phyloP scores from a whole-genome alignment of 2,888 invertebrate genomes.

The Luperina testacea region DNA sequence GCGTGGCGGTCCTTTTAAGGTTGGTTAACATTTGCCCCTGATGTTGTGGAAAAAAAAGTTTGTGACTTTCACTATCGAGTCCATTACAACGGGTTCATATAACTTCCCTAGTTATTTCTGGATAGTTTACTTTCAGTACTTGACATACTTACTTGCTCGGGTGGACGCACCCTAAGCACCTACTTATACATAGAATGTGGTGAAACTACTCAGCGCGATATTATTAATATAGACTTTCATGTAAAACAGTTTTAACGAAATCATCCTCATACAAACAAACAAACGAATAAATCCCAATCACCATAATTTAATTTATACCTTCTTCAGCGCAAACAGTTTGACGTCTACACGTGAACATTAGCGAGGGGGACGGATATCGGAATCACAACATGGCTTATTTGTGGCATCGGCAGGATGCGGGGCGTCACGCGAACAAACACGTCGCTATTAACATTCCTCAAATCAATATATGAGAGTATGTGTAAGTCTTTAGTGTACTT shows the following conservation, averaged over 20 bases:
- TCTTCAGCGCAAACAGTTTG: slow-evolving; percentile 25
- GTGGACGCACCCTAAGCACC: neutral
- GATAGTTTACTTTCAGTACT: neutral
- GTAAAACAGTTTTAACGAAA: neutral
- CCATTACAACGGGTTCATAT: neutral
- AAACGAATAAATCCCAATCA: slow-evolving; percentile 15
- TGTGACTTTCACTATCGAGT: neutral
- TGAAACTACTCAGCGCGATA: neutral
- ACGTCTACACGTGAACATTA: slow-evolving; percentile 31
- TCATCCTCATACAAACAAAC: neutral
- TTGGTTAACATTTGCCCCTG: neutral
- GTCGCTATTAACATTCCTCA: slow-evolving; percentile 50
- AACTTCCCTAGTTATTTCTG: neutral
- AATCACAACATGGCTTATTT: slow-evolving; percentile 56
- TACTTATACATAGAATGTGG: neutral
- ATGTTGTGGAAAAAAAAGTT: neutral
- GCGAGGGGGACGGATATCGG: slow-evolving; percentile 29
- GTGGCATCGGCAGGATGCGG: slow-evolving; percentile 52
- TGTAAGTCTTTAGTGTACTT: slow-evolving; percentile 11
- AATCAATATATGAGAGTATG: slow-evolving; percentile 27
- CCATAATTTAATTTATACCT: slow-evolving; percentile 20
- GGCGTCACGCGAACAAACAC: slow-evolving; percentile 60
- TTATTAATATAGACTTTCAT: neutral
- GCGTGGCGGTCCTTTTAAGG: neutral
- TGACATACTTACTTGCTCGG: neutral